These are phyloP conservation scores for Apotomis capreana DNA, from an alignment of 2,888 invertebrate species.

Conservation along the genomic window DNA sequence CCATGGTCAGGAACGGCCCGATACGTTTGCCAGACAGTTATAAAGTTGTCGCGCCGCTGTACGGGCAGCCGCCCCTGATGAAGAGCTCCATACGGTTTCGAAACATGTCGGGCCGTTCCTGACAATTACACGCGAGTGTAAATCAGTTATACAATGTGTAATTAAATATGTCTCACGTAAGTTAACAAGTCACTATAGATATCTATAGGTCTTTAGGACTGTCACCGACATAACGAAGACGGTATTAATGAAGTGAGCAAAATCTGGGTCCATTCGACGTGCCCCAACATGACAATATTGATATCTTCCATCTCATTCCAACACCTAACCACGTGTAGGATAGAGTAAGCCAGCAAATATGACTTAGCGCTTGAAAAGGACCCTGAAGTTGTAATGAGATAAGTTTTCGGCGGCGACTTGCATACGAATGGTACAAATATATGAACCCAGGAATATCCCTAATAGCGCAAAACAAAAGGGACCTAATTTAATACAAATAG, in stretches of 20 bases:
- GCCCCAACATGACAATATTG: neutral
- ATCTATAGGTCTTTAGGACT: neutral
- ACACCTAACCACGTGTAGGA: neutral
- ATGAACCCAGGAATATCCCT: neutral
- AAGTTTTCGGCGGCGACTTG: constrained; percentile 56
- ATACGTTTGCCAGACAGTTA: no score
- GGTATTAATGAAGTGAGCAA: neutral
- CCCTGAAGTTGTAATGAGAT: constrained; percentile 55
- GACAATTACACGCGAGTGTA: no score
- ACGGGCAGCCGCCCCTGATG: no score
- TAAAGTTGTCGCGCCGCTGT: no score
- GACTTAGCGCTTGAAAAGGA: constrained; percentile 12
- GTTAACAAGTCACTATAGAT: no score
- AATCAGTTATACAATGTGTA: no score
- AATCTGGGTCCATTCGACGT: neutral
- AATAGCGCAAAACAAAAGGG: neutral
- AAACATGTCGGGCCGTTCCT: no score
- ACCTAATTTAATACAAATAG: neutral
- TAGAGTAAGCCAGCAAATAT: neutral
- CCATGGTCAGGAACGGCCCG: no score
- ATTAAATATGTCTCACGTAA: no score
- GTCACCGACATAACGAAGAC: neutral
- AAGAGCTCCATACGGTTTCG: no score
- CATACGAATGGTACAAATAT: constrained; percentile 53
- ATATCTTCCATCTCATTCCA: neutral